phyloP scores from a whole-genome alignment of 2,797 vertebrate genomes.

The Iguana delicatissima region DNA sequence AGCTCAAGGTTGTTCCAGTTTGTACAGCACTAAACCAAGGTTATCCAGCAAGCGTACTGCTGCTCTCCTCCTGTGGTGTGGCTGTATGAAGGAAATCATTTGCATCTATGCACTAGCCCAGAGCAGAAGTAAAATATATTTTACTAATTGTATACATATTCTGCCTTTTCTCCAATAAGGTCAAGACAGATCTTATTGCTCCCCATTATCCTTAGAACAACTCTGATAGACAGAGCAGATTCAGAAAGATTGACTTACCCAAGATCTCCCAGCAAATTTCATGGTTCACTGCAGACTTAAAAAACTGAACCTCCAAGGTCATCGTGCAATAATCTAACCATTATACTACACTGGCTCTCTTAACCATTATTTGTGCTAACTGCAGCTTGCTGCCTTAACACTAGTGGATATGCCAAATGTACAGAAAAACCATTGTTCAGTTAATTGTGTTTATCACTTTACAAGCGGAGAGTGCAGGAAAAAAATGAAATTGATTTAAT shows the following conservation, averaged over 20 bases:
- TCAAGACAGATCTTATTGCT: background rate
- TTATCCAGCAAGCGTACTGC: background rate
- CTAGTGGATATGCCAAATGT: background rate
- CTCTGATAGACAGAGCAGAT: background rate
- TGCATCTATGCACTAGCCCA: background rate
- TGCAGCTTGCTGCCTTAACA: background rate
- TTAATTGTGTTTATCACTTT: background rate
- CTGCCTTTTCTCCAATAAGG: background rate
- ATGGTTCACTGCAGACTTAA: background rate
- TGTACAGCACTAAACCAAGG: background rate
- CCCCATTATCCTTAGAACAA: background rate
- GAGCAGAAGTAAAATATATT: too few species aligned
- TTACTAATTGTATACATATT: too few species aligned
- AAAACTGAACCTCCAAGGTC: background rate
- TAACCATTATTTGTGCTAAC: background rate
- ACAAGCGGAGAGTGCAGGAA: background rate
- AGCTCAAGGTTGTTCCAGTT: background rate
- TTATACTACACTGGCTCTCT: background rate
- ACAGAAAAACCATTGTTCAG: background rate
- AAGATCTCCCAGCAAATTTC: background rate
- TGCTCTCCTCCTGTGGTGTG: background rate
- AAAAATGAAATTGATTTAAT: background rate
- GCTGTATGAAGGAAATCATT: background rate
- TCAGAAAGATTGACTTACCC: background rate
- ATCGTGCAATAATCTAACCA: background rate